Conservation (phyloP, 2,113 vertebrate species). For the Microcebus murinus region DNA sequence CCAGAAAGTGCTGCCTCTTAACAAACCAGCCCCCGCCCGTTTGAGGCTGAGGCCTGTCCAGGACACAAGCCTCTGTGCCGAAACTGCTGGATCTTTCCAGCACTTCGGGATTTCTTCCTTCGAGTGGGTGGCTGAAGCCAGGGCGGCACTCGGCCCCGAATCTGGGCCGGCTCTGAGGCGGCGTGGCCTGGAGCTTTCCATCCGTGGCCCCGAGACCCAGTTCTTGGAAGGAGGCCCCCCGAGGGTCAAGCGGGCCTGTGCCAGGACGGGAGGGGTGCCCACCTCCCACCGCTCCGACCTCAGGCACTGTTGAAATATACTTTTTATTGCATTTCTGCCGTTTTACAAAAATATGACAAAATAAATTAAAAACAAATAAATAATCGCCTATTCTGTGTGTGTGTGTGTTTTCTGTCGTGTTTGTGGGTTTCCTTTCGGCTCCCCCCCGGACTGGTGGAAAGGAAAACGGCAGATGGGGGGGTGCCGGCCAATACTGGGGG, state of each 20-base stretch:
- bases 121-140: background rate
- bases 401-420: conserved; percentile 43
- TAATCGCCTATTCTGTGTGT: conserved; percentile 81
- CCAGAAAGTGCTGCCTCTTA: background rate
- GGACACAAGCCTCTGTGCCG: background rate
- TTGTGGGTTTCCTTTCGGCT: conserved; percentile 31
- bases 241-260: background rate
- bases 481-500: background rate
- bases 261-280: background rate
- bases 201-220: conserved; percentile 24
- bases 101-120: background rate
- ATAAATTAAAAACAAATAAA: conserved; percentile 99
- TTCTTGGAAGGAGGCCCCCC: conserved; percentile 2
- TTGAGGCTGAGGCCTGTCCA: background rate
- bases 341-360: conserved; percentile 99
- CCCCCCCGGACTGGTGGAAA: conserved; percentile 39
- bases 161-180: background rate
- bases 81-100: background rate
- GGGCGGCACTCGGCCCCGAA: background rate
- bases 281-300: background rate
- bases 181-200: background rate
- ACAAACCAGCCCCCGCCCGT: background rate
- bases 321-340: conserved; percentile 98
- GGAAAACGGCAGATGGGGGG: conserved; percentile 42
- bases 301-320: conserved; percentile 86